Conservation (phyloP, 2,797 vertebrate genomes). For the Mergus octosetaceus region DNA sequence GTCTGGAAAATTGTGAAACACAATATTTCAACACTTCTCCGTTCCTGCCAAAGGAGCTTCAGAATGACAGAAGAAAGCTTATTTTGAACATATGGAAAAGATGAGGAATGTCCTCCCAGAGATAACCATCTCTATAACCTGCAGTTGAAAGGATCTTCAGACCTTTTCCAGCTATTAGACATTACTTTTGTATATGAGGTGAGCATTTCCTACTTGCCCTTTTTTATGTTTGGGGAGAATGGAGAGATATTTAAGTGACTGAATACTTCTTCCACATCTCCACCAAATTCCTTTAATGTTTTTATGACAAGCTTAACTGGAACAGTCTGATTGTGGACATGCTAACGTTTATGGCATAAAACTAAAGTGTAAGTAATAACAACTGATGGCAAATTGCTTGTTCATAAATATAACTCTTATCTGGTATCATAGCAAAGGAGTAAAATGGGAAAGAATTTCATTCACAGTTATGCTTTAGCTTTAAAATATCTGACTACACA, state of each 20-base stretch:
- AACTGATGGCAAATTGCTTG: not conserved
- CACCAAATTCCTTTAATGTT: not conserved
- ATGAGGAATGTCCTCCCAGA: constrained; percentile 25
- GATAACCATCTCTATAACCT: constrained; percentile 49
- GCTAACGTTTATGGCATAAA: not conserved
- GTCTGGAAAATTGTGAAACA: constrained; percentile 66
- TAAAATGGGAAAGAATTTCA: not conserved
- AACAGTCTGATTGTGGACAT: not conserved
- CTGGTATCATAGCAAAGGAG: not conserved
- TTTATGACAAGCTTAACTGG: not conserved
- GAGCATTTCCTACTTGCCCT: not conserved
- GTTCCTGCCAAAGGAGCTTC: constrained; percentile 47
- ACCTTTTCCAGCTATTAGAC: constrained; percentile 8
- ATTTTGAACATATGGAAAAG: constrained; percentile 50
- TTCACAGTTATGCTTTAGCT: not conserved
- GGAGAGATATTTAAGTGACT: not conserved
- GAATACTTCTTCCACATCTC: not conserved
- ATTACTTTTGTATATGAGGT: constrained; percentile 2
- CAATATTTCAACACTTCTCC: constrained; percentile 56
- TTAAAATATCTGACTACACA: not conserved
- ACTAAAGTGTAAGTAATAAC: not conserved
- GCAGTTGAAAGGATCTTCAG: constrained; percentile 26
- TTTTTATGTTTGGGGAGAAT: not conserved
- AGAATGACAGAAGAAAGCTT: constrained; percentile 25
- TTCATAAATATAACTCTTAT: not conserved